These are phyloP conservation scores for Barnardius zonarius DNA, from an alignment of 2,113 vertebrate genomes.

Conservation along the genomic window DNA sequence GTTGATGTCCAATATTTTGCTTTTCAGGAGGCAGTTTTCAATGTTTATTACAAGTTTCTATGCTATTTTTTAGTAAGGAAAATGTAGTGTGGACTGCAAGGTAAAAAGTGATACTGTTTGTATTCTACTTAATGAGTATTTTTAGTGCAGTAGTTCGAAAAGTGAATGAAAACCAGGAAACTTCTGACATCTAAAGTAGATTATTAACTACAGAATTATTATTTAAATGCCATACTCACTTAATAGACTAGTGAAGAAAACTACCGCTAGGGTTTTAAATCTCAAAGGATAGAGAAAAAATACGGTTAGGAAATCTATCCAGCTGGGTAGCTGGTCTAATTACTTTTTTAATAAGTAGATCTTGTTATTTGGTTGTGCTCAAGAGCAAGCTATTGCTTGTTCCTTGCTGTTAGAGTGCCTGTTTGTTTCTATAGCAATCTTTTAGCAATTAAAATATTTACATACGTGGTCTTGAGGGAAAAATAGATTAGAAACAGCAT, in stretches of 20 bases:
- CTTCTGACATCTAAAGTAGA: conserved; percentile 65
- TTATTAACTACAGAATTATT: conserved; percentile 52
- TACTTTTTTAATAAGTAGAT: conserved; percentile 61
- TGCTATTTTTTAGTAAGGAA: conserved; percentile 9
- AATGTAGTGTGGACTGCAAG: background rate
- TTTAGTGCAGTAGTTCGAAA: conserved; percentile 66
- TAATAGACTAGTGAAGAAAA: conserved; percentile 42
- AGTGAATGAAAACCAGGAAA: conserved; percentile 60
- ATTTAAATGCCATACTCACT: conserved; percentile 48
- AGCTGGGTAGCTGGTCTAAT: conserved; percentile 13
- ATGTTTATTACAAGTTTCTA: background rate
- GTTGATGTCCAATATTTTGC: background rate
- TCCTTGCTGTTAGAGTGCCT: background rate
- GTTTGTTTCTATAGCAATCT: conserved; percentile 37
- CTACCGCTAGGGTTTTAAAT: conserved; percentile 46
- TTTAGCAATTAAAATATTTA: conserved; percentile 32
- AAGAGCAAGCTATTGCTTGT: conserved; percentile 21
- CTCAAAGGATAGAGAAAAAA: conserved; percentile 15
- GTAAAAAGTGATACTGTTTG: conserved; percentile 36
- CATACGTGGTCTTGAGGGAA: background rate
- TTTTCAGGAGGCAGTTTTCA: background rate
- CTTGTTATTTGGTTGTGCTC: conserved; percentile 2
- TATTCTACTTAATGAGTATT: conserved; percentile 53
- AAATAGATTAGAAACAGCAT: conserved; percentile 25
- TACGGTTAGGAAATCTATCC: conserved; percentile 16